Evolutionary conservation across 2,888 invertebrate genomes (phyloP).

Genomic region (Caenorhabditis sp.): DNA sequence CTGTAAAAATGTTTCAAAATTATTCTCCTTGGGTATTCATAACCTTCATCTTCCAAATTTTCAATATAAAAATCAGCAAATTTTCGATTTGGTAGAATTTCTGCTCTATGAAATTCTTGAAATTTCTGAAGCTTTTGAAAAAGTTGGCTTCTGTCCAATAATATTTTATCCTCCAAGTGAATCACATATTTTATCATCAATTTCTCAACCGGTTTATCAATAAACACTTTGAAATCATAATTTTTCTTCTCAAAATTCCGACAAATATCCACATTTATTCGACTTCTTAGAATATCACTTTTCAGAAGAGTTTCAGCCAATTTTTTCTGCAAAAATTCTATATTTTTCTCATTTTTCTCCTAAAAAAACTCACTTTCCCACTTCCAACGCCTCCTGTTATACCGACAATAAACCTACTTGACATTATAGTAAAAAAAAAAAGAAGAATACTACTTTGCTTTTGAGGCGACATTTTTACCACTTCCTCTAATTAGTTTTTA

Average conservation of each 20-base stretch:
- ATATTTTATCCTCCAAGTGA: conserved; percentile 5
- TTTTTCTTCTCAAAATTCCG: background rate
- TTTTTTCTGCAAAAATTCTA: conserved; percentile 14
- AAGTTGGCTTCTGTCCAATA: background rate
- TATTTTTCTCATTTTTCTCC: background rate
- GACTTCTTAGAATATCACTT: conserved; percentile 3
- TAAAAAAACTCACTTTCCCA: conserved; percentile 20
- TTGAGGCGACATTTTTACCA: background rate
- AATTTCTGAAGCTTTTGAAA: conserved; percentile 13
- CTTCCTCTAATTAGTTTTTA: background rate
- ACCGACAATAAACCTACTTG: background rate
- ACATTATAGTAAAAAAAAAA: background rate
- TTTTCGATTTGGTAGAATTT: conserved; percentile 1
- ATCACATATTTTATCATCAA: conserved; percentile 14
- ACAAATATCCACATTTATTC: background rate
- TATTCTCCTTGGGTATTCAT: background rate
- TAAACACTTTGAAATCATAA: conserved; percentile 14
- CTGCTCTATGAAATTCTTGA: conserved; percentile 16
- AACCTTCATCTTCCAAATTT: conserved; percentile 20
- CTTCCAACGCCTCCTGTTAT: background rate
- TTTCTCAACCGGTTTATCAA: conserved; percentile 18
- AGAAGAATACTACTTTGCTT: background rate
- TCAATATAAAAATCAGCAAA: conserved; percentile 16
- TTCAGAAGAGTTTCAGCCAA: conserved; percentile 14
- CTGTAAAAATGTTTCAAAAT: conserved; percentile 2